Evolutionary conservation across 2,888 invertebrate species (phyloP), one percentile per base, ranked within the genome.

Genomic region (Cremastinae sp.): DNA sequence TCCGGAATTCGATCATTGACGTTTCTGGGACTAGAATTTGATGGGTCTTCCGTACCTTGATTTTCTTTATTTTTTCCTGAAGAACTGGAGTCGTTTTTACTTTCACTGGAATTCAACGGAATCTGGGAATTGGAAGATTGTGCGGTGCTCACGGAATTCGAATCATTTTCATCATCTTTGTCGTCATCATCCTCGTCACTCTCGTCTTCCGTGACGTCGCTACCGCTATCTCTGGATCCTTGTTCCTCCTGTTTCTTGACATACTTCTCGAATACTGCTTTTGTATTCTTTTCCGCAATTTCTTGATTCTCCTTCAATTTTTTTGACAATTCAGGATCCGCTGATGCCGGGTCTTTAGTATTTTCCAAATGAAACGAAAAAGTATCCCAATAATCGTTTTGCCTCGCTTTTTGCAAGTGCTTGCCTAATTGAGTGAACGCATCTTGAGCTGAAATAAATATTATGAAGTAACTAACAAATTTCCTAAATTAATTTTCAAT

Each of bases 351-450:
- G 78, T 89, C 89, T 0, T 83, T 82, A 0, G 73, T 78, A 0
- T 78, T 61, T 35, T 85, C 85, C 9, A 84, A 61, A 43, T 79
- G 78, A 0, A 83, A 9, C 0, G 84, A 84, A 78, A 86, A 87
- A 5, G 86, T 86, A 14, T 89, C 86, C 81, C 84, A 87, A 47
- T 86, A 86, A 72, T 88, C 86, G 2, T 80, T 73, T 2, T 79
- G 83, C 0, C 86, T 62, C 1, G 79, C 74, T 0, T 82, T 78
- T 75, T 88, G 83, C 10, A 90, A 75, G 22, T 86, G 66, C 22
- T 83, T 73, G 1, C 86, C 88, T 41, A 89, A 37, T 35, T 84
- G 75, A 1, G 71, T 71, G 51, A 89, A 89, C 3, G 88, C 87
- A 4, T 79, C 79, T 70, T 83, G 70, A 4, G 89, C 89, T 88